Percentiles rank a stretch among this genome's conserved stretches.
These are phyloP conservation scores for Pocillopora damicornis DNA, from an alignment of 64 coral and sea anemone species.

Conservation along the genomic window DNA sequence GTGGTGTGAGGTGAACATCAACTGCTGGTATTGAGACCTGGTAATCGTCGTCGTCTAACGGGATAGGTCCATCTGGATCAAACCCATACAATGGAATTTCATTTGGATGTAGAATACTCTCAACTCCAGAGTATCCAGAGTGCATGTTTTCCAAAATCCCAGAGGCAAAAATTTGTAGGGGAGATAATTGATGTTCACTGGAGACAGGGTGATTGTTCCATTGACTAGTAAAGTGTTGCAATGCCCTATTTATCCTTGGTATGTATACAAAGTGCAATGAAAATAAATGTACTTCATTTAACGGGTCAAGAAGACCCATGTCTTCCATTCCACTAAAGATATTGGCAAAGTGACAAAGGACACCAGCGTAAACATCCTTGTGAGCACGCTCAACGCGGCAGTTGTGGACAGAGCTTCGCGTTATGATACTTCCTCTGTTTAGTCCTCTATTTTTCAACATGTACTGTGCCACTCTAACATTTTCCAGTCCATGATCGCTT, in stretches of 20 bases:
- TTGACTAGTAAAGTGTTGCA: slow-evolving; percentile 69
- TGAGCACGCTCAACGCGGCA: too few species aligned
- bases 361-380: slow-evolving; percentile 53
- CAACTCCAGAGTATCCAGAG: slow-evolving; percentile 44
- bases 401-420: too few species aligned
- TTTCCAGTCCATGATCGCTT: too few species aligned
- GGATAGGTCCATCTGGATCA: background rate
- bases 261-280: slow-evolving; percentile 63
- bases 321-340: slow-evolving; percentile 78
- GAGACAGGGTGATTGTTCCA: slow-evolving; percentile 80
- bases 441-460: too few species aligned
- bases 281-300: slow-evolving; percentile 70
- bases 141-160: slow-evolving; percentile 81
- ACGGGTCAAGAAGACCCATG: slow-evolving; percentile 41
- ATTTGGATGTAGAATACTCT: slow-evolving; percentile 10
- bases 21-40: too few species aligned
- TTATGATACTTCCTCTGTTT: too few species aligned
- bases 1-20: slow-evolving; percentile 3
- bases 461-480: too few species aligned
- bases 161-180: too few species aligned
- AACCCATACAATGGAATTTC: slow-evolving; percentile 7
- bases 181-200: slow-evolving; percentile 61
- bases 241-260: slow-evolving; percentile 62
- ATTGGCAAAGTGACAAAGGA: slow-evolving; percentile 53
- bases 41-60: slow-evolving; percentile 1